Evolutionary conservation across 2,113 vertebrate genomes (phyloP).

Genomic region (Amphiprion ocellaris): DNA sequence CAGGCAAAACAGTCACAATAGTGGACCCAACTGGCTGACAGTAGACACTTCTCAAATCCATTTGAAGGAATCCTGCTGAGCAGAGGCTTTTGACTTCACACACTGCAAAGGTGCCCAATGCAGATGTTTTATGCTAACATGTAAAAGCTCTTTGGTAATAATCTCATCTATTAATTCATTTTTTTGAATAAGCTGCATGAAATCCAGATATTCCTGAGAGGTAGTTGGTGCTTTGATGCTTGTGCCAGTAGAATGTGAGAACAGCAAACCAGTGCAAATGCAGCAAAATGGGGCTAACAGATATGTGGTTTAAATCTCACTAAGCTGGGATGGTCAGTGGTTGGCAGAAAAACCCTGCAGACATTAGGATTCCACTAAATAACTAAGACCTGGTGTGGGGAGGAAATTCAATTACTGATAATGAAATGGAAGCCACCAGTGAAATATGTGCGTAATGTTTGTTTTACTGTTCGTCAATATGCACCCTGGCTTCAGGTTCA

Average conservation of each 20-base stretch:
- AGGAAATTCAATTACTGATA: not conserved
- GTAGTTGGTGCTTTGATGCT: not conserved
- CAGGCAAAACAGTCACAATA: slow-evolving; percentile 8
- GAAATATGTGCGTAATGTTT: not conserved
- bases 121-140: slow-evolving; percentile 34
- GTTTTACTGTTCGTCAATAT: not conserved
- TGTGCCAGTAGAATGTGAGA: no score
- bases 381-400: not conserved
- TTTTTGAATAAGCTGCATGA: not conserved
- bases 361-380: not conserved
- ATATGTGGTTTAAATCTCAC: not conserved
- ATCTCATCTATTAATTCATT: slow-evolving; percentile 17
- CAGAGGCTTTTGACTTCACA: slow-evolving; percentile 21
- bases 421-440: not conserved
- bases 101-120: slow-evolving; percentile 24
- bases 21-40: slow-evolving; percentile 10
- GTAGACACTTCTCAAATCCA: slow-evolving; percentile 1
- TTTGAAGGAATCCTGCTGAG: slow-evolving; percentile 40
- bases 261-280: not conserved
- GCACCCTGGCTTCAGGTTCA: not conserved
- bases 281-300: not conserved
- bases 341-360: not conserved
- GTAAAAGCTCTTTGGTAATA: slow-evolving; percentile 7
- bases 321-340: not conserved
- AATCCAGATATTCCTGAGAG: not conserved